Percentiles rank a stretch among this genome's conserved stretches.
These are phyloP conservation scores for Acrocephalus kingi DNA, from an alignment of 2,113 vertebrate species.

Conservation along the genomic window DNA sequence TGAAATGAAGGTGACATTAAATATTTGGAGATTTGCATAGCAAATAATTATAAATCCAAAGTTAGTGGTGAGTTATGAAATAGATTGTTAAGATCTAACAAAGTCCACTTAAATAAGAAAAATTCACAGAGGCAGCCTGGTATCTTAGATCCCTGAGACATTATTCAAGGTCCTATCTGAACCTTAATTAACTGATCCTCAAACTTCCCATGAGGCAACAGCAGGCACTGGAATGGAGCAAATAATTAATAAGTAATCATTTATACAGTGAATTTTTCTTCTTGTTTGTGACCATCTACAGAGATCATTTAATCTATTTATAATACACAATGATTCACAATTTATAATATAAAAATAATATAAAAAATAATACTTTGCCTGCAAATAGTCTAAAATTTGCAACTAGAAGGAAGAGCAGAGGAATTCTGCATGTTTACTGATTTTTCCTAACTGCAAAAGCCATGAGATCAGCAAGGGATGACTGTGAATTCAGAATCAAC, in stretches of 20 bases:
- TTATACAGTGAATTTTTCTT: constrained; percentile 29
- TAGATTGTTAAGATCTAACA: neutral
- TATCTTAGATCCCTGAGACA: neutral
- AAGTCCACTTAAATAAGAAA: neutral
- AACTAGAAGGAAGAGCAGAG: neutral
- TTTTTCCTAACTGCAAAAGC: neutral
- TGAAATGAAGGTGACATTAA: constrained; percentile 30
- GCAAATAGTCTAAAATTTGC: neutral
- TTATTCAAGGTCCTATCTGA: constrained; percentile 2
- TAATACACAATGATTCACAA: neutral
- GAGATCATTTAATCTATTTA: constrained; percentile 46
- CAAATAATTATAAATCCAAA: constrained; percentile 36
- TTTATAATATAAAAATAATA: neutral
- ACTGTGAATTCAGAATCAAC: neutral
- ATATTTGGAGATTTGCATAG: constrained; percentile 28
- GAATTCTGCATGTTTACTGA: neutral
- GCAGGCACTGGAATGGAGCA: neutral
- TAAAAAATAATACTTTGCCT: constrained; percentile 7
- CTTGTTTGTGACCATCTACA: constrained; percentile 19
- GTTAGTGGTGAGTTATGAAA: constrained; percentile 17
- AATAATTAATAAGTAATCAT: constrained; percentile 41
- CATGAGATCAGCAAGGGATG: neutral
- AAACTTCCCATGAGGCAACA: neutral
- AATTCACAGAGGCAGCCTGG: neutral
- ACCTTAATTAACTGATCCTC: constrained; percentile 45